These are phyloP conservation scores for Metacarcinus magister DNA, from an alignment of 2,888 invertebrate genomes.

Conservation along the genomic window DNA sequence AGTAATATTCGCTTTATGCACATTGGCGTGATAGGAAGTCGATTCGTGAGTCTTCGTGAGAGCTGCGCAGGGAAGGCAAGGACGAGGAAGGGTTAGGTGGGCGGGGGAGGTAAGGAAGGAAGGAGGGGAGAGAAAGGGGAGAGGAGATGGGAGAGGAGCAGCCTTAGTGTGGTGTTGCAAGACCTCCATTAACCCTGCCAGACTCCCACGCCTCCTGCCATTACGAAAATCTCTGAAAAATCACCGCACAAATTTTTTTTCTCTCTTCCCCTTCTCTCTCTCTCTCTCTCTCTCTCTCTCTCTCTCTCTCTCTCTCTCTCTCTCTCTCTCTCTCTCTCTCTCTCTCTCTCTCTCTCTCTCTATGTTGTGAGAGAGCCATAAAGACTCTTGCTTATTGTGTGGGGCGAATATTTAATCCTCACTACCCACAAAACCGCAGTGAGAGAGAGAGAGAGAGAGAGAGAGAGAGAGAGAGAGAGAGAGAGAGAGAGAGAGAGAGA, in stretches of 20 bases:
- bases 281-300: background rate
- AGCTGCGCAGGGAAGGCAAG: background rate
- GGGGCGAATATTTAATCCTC: background rate
- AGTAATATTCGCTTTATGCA: conserved; percentile 22
- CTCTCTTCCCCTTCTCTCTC: no score
- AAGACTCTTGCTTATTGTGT: background rate
- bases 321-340: conserved; percentile 32
- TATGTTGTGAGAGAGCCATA: background rate
- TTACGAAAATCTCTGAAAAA: background rate
- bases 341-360: conserved; percentile 6
- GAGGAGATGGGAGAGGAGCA: background rate
- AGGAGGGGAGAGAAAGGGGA: background rate
- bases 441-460: conserved; percentile 50
- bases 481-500: conserved; percentile 28
- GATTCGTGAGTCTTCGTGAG: conserved; percentile 11
- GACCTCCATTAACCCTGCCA: background rate
- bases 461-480: background rate
- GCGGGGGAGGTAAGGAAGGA: background rate
- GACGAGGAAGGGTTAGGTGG: background rate
- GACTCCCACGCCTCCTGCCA: background rate
- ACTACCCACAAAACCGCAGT: background rate
- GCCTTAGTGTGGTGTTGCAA: background rate
- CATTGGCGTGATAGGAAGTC: background rate
- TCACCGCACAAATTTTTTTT: no score
- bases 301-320: conserved; percentile 44